A percentile compares a stretch with the other conserved stretches of the same genome.
phyloP scores from a whole-genome alignment of 2,113 vertebrate genomes.

The Typhlomys cinereus region DNA sequence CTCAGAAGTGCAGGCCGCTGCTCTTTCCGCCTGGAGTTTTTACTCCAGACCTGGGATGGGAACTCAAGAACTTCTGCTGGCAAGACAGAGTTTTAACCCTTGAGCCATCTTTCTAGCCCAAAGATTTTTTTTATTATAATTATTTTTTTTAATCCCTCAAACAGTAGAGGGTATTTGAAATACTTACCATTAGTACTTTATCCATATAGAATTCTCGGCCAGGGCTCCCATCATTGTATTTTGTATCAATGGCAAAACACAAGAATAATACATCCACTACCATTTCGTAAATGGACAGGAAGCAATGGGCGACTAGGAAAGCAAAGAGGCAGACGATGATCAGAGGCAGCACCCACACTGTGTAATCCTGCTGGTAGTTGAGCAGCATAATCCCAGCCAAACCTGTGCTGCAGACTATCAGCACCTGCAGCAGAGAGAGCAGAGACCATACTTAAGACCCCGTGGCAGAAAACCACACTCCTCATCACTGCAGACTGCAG shows the following conservation, averaged over 20 bases:
- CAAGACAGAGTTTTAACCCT: too few relatives aligned
- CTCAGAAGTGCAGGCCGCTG: too few relatives aligned
- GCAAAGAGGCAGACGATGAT: slow-evolving; percentile 97
- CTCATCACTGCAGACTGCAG: not conserved
- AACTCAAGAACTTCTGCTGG: too few relatives aligned
- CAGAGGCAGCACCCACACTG: slow-evolving; percentile 97
- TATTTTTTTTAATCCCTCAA: not conserved
- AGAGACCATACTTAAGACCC: slow-evolving; percentile 23
- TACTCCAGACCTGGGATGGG: too few relatives aligned
- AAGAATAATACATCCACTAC: slow-evolving; percentile 99
- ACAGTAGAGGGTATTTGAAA: not conserved
- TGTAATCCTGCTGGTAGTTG: slow-evolving; percentile 96
- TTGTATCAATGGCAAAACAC: slow-evolving; percentile 98
- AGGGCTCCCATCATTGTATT: slow-evolving; percentile 97
- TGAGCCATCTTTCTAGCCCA: too few relatives aligned
- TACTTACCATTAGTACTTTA: slow-evolving; percentile 97
- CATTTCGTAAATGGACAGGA: slow-evolving; percentile 98
- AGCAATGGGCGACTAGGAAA: slow-evolving; percentile 98
- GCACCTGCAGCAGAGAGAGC: slow-evolving; percentile 86
- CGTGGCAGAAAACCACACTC: not conserved
- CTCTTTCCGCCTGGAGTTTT: too few relatives aligned
- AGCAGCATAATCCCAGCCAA: slow-evolving; percentile 95
- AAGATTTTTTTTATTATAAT: too few relatives aligned
- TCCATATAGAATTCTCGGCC: slow-evolving; percentile 99
- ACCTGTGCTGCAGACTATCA: slow-evolving; percentile 95